Base-by-base conservation (phyloP, 2,113 vertebrate genomes). In the Nerophis ophidion region DNA sequence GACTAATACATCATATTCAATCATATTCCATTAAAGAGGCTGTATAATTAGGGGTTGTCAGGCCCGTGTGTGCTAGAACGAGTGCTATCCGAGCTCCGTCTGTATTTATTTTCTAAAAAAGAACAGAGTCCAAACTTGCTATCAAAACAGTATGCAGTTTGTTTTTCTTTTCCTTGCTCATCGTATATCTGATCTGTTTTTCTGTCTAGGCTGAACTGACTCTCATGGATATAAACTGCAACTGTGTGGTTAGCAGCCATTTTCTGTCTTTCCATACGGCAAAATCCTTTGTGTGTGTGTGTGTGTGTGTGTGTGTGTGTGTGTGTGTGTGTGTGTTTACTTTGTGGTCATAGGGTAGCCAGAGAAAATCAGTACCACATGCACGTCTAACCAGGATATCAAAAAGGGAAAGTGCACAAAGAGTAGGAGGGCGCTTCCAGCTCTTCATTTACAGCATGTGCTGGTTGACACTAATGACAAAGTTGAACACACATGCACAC, bases 241-340 rank as follows among this genome's bases (percentile, higher is more conserved):
- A 56, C 57, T 55, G 55, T 77, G 71, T 68, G 63, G 63, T 77
- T 76, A 79, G 57, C 9, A 71, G 61, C 60, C 51, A 54, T 59
- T 63, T 4, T 40, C 13, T 56, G n/a, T 68, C 46, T 63, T 80
- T 83, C 66, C 64, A 63, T 63, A 61, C 58, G 68, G 66, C 76
- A 74, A 72, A 6, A 26, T 47, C 26, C 47, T 46, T 1, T 49
- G 26, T 74, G 47, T 54, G 49, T 40, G 60, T 51, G 38, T 71
- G 63, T 34, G 52, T 53, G 58, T 42, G n/a, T 60, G 34, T 54
- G 53, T 58, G 53, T 58, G 45, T 48, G 59, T 26, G 49, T 40
- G 19, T 26, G 19, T 26, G 19, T 26, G 19, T 26, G 19, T 26
- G 19, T 26, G 19, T 26, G 19, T 38, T 17, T 17, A 14, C 16